A percentile compares a stretch with the other conserved stretches of the same genome.
Conservation (phyloP, 2,888 invertebrate species). For the Entomobrya multifasciata region DNA sequence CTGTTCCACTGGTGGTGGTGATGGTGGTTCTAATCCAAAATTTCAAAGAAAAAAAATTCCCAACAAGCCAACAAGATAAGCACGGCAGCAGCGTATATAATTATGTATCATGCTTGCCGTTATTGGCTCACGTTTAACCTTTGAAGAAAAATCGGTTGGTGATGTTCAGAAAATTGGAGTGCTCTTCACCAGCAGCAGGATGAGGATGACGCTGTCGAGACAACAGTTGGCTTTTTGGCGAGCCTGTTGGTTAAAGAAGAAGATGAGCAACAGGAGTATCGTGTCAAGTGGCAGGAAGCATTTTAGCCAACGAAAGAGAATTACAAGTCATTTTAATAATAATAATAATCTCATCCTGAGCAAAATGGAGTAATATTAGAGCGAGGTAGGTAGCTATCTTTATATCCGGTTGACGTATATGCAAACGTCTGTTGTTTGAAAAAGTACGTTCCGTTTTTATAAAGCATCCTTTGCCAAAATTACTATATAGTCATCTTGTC, state of each 20-base stretch:
- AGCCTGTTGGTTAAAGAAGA: conserved; percentile 27
- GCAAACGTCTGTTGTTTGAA: too few species aligned
- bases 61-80: background rate
- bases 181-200: background rate
- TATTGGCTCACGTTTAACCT: conserved; percentile 47
- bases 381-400: background rate
- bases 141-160: background rate
- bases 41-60: background rate
- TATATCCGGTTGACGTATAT: conserved; percentile 11
- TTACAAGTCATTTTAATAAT: conserved; percentile 24
- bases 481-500: too few species aligned
- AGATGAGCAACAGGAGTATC: background rate
- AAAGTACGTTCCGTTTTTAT: background rate
- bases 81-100: background rate
- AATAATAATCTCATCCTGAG: too few species aligned
- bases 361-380: background rate
- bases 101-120: background rate
- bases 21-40: background rate
- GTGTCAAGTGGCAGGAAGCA: conserved; percentile 1
- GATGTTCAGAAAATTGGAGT: background rate
- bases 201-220: conserved; percentile 57
- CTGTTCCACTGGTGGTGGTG: conserved; percentile 20
- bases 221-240: conserved; percentile 73
- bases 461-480: too few species aligned
- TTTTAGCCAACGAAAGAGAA: background rate